A percentile compares a stretch with the other conserved stretches of the same genome.
Evolutionary conservation across 2,113 vertebrate genomes (phyloP).

Genomic region (Salvelinus namaycush): DNA sequence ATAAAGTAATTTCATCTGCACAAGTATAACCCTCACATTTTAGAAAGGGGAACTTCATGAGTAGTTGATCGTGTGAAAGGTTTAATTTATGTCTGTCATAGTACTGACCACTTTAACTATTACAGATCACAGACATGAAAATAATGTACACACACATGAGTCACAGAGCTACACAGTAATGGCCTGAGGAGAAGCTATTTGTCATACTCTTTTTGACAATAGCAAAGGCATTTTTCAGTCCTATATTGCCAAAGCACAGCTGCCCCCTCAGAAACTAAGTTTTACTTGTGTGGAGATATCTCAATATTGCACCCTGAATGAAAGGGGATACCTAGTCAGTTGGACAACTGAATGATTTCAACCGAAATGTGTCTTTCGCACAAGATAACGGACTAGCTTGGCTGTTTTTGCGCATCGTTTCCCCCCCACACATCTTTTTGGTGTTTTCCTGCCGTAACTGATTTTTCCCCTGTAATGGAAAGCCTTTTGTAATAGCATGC

Average conservation of each 20-base stretch:
- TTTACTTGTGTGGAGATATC: slow-evolving; percentile 52
- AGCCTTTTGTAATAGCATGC: neutral
- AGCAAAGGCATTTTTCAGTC: too few relatives aligned
- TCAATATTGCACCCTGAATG: slow-evolving; percentile 33
- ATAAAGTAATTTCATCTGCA: too few relatives aligned
- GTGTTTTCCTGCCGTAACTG: neutral
- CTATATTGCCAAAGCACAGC: neutral
- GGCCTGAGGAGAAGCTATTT: slow-evolving; percentile 8
- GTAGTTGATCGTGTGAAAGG: neutral
- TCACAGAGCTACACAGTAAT: slow-evolving; percentile 9
- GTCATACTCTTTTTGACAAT: too few relatives aligned
- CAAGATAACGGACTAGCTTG: neutral
- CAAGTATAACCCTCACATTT: too few relatives aligned
- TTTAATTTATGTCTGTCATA: slow-evolving; percentile 2
- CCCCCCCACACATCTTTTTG: neutral
- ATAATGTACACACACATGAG: slow-evolving; percentile 22
- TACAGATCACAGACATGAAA: slow-evolving; percentile 6
- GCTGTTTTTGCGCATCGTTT: neutral
- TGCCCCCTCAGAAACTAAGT: slow-evolving; percentile 11
- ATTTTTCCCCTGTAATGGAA: neutral
- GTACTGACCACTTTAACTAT: slow-evolving; percentile 17
- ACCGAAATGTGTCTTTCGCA: too few relatives aligned
- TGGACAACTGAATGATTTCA: too few relatives aligned
- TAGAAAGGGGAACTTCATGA: too few relatives aligned
- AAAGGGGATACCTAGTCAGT: slow-evolving; percentile 15